A percentile compares a stretch with the other conserved stretches of the same genome.
Evolutionary conservation across 2,888 invertebrate genomes (phyloP).

Genomic region (Megastigmus dorsalis): DNA sequence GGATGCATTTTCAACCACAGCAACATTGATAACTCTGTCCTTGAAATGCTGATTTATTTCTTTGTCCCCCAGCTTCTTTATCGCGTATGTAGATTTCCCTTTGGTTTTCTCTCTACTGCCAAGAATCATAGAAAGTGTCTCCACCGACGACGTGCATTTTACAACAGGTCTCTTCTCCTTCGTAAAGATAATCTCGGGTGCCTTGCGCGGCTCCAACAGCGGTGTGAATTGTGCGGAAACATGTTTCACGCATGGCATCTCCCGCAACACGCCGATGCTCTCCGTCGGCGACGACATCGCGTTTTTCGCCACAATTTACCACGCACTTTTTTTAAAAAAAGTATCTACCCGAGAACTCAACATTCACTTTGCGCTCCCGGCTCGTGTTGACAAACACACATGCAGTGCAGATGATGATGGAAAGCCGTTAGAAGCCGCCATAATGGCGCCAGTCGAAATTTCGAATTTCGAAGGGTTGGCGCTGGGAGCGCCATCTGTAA

Average conservation of each 20-base stretch:
- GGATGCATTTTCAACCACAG: conserved; percentile 62
- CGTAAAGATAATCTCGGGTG: not conserved
- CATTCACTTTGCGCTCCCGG: no score
- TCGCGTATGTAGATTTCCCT: not conserved
- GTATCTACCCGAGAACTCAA: no score
- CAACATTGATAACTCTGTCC: conserved; percentile 32
- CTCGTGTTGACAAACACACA: no score
- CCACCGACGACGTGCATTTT: not conserved
- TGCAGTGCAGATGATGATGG: no score
- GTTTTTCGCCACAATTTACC: no score
- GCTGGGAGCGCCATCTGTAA: no score
- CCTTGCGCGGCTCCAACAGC: not conserved
- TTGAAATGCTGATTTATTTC: conserved; percentile 5
- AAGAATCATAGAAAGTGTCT: not conserved
- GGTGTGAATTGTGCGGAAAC: no score
- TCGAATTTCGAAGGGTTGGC: no score
- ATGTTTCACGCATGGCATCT: conserved; percentile 1
- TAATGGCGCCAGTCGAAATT: no score
- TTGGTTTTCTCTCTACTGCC: not conserved
- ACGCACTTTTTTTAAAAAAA: no score
- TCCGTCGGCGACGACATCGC: conserved; percentile 43
- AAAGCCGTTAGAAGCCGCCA: no score
- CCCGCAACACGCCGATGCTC: conserved; percentile 26
- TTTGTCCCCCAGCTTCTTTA: conserved; percentile 23
- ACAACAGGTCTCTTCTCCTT: not conserved